Conservation (phyloP, 2,888 invertebrate species). For the Tenthredo notha region DNA sequence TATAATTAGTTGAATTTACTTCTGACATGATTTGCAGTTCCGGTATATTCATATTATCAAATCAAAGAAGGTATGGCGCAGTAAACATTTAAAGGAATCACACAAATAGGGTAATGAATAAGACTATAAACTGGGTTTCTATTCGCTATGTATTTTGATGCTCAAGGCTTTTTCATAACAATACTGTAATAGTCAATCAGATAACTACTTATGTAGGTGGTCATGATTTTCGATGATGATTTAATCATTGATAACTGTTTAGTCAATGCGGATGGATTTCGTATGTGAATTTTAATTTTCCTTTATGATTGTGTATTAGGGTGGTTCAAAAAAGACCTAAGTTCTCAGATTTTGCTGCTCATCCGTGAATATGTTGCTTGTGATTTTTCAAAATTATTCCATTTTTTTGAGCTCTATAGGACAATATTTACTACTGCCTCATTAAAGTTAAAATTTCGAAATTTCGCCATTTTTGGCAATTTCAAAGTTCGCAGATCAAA, state of each 20-base stretch:
- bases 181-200: neutral
- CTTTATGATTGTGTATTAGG: neutral
- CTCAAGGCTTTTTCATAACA: neutral
- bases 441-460: too few species aligned
- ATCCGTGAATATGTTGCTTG: too few species aligned
- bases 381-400: too few species aligned
- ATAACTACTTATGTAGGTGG: neutral
- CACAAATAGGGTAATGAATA: neutral
- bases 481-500: too few species aligned
- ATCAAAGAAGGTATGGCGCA: neutral
- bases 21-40: slow-evolving; percentile 41
- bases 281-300: neutral
- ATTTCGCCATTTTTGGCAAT: too few species aligned
- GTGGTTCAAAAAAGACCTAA: too few species aligned
- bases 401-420: too few species aligned
- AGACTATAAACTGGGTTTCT: neutral
- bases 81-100: neutral
- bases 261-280: neutral
- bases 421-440: too few species aligned
- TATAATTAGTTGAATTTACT: slow-evolving; percentile 2
- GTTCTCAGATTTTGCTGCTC: too few species aligned
- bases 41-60: neutral
- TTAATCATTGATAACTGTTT: neutral
- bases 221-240: neutral
- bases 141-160: neutral